A percentile compares a stretch with the other conserved stretches of the same genome.
phyloP scores from a whole-genome alignment of 2,797 vertebrate genomes.

The Delichon dasypus region DNA sequence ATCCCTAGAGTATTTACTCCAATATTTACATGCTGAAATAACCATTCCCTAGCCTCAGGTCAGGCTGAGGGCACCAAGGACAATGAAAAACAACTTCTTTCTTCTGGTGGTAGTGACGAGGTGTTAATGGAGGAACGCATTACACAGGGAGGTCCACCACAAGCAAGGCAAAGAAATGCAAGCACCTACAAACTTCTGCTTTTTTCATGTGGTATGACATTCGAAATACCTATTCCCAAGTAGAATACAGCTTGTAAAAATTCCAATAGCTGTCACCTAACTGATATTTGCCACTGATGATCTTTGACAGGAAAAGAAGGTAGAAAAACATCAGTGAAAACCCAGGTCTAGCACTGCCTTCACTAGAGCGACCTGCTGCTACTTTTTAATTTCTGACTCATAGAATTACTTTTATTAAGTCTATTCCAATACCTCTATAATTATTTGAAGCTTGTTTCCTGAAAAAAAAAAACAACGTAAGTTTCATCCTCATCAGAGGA shows the following conservation, averaged over 20 bases:
- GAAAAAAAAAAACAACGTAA: background rate
- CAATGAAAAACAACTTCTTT: background rate
- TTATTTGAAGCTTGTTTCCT: background rate
- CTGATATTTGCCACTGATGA: background rate
- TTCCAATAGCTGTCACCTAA: background rate
- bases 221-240: background rate
- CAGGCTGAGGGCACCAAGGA: background rate
- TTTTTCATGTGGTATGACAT: background rate
- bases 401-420: background rate
- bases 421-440: background rate
- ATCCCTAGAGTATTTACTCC: background rate
- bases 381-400: background rate
- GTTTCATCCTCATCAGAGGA: background rate
- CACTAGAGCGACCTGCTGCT: background rate
- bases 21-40: background rate
- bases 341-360: background rate
- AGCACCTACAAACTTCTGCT: background rate
- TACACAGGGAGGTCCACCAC: rapidly evolving
- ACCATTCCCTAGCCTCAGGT: background rate
- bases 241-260: background rate
- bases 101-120: background rate
- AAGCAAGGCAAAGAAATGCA: background rate
- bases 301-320: background rate
- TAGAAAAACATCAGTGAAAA: background rate
- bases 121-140: background rate